phyloP scores from a whole-genome alignment of 2,113 vertebrate species.

The Calonectris borealis region DNA sequence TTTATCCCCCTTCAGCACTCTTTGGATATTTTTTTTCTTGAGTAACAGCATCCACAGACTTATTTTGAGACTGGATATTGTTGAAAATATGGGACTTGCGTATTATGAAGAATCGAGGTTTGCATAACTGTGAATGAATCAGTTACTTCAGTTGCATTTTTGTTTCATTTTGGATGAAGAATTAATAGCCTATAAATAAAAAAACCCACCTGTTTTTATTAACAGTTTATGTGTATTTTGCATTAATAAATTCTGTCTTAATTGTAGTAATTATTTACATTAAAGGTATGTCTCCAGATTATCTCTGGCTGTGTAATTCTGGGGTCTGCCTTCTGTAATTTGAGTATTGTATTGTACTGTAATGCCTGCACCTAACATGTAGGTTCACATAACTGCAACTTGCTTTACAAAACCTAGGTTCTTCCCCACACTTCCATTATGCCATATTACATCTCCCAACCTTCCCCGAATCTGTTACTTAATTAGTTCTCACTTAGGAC shows the following conservation, averaged over 20 bases:
- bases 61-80: background rate
- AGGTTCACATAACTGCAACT: background rate
- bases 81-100: background rate
- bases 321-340: background rate
- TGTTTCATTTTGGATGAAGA: background rate
- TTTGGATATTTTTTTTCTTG: background rate
- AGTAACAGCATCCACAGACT: background rate
- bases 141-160: background rate
- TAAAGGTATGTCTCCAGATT: background rate
- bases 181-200: background rate
- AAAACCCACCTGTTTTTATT: background rate
- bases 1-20: background rate
- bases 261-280: background rate
- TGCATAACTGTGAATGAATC: background rate
- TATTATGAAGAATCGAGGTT: background rate
- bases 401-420: background rate
- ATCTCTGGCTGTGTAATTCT: background rate
- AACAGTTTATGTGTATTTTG: background rate
- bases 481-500: background rate
- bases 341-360: background rate
- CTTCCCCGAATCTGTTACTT: background rate
- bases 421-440: background rate
- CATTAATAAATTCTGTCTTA: background rate
- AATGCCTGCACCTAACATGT: background rate
- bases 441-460: background rate